Percentiles rank a stretch among this genome's conserved stretches.
These are phyloP conservation scores for Oncopodura yosiiana DNA, from an alignment of 1,140 invertebrate genomes.

Conservation along the genomic window DNA sequence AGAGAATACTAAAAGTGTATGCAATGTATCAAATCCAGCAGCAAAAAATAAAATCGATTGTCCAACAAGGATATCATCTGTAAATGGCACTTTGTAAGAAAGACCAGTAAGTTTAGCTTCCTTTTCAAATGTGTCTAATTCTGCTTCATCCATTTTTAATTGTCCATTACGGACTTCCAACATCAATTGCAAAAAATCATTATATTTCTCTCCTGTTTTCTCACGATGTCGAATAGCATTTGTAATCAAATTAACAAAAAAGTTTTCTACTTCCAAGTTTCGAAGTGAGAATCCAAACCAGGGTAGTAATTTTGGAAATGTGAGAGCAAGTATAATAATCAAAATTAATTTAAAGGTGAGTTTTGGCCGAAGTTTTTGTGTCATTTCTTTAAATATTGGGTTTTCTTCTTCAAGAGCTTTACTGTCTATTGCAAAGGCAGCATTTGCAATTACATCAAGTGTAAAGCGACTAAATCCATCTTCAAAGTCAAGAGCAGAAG, in stretches of 20 bases:
- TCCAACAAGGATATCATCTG: slow-evolving; percentile 3
- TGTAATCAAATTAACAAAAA: background rate
- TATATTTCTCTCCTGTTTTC: slow-evolving; percentile 14
- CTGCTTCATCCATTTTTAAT: slow-evolving; percentile 1
- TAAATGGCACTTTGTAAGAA: too few species aligned
- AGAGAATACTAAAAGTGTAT: slow-evolving; percentile 38
- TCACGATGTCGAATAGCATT: background rate
- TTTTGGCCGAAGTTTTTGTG: background rate
- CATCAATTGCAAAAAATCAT: slow-evolving; percentile 38
- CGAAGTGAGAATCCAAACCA: too few species aligned
- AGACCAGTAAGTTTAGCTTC: background rate
- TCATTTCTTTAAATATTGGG: background rate
- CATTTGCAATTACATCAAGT: slow-evolving; percentile 19
- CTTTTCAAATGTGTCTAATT: slow-evolving; percentile 16
- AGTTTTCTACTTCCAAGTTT: too few species aligned
- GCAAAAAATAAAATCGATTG: slow-evolving; percentile 35
- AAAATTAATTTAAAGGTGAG: too few species aligned
- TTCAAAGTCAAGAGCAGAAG: slow-evolving; percentile 4
- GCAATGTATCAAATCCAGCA: slow-evolving; percentile 44
- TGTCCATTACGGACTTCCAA: slow-evolving; percentile 24
- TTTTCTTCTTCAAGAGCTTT: slow-evolving; percentile 6
- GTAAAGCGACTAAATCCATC: slow-evolving; percentile 4
- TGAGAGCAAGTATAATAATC: too few species aligned
- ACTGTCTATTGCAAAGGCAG: slow-evolving; percentile 22
- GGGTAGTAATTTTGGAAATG: too few species aligned